A percentile compares a stretch with the other conserved stretches of the same genome.
Evolutionary conservation across 2,797 vertebrate genomes (phyloP).

Genomic region (Antennarius maculatus): DNA sequence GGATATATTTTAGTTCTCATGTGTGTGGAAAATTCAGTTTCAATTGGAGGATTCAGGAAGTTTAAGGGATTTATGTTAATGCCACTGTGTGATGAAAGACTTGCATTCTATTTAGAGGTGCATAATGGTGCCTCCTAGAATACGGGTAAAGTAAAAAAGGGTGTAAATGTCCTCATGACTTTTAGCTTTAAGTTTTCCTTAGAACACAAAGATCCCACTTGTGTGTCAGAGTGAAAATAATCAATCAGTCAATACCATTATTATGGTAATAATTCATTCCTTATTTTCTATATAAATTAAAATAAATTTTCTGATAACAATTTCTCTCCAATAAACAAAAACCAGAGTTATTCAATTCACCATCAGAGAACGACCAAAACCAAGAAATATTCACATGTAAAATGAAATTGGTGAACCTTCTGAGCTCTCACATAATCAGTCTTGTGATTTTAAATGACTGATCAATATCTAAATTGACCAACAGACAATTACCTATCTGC

Average conservation of each 20-base stretch:
- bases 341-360: too few species aligned
- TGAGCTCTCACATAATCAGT: too few species aligned
- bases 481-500: too few species aligned
- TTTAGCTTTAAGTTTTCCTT: not conserved
- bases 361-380: too few species aligned
- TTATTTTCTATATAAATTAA: not conserved
- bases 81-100: not conserved
- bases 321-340: too few species aligned
- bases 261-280: not conserved
- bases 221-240: not conserved
- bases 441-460: too few species aligned
- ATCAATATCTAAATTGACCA: too few species aligned
- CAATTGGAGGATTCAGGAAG: not conserved
- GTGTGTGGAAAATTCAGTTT: not conserved
- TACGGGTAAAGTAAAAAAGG: not conserved
- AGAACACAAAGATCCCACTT: not conserved
- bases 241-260: not conserved
- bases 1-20: not conserved
- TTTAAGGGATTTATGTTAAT: not conserved
- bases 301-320: too few species aligned
- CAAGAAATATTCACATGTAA: too few species aligned
- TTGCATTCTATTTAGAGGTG: not conserved
- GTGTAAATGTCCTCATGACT: not conserved
- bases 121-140: constrained; percentile 14
- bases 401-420: not conserved